These are phyloP conservation scores for Eristalinus aeneus DNA, from an alignment of 2,888 invertebrate species.

Conservation along the genomic window DNA sequence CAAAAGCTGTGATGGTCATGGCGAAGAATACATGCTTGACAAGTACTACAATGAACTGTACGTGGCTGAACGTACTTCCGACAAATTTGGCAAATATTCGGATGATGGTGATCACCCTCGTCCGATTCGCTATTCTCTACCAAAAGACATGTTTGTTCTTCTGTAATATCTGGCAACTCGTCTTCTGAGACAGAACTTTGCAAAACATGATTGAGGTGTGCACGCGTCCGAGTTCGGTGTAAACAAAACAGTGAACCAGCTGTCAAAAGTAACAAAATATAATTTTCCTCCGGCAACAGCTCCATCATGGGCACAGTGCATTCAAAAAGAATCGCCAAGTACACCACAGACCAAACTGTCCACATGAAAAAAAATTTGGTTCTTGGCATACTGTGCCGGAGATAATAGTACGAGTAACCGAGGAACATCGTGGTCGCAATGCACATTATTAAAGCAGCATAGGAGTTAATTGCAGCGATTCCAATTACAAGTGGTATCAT, in stretches of 20 bases:
- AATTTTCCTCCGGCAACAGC: constrained; percentile 86
- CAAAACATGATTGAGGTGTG: constrained; percentile 77
- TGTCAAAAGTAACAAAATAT: constrained; percentile 80
- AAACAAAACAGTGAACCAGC: constrained; percentile 75
- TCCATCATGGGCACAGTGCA: constrained; percentile 87
- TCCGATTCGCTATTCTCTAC: constrained; percentile 74
- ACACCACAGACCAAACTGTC: constrained; percentile 86
- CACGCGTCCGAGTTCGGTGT: constrained; percentile 74
- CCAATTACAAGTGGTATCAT: constrained; percentile 81
- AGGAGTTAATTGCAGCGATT: constrained; percentile 81
- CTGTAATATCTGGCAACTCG: constrained; percentile 77
- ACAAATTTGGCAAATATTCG: constrained; percentile 83
- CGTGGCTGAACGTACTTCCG: constrained; percentile 85
- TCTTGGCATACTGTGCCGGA: constrained; percentile 77
- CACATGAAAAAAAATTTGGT: constrained; percentile 90
- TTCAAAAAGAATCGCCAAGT: constrained; percentile 87
- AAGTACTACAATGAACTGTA: constrained; percentile 90
- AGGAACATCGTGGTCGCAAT: constrained; percentile 75
- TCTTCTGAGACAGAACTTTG: constrained; percentile 76
- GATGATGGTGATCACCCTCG: constrained; percentile 75
- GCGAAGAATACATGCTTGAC: constrained; percentile 90
- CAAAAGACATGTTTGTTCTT: constrained; percentile 76
- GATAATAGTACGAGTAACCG: constrained; percentile 75
- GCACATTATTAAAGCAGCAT: constrained; percentile 77
- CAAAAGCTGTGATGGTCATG: constrained; percentile 91